A percentile compares a stretch with the other conserved stretches of the same genome.
Evolutionary conservation across 2,113 vertebrate genomes (phyloP).

Genomic region (Bombycilla garrulus): DNA sequence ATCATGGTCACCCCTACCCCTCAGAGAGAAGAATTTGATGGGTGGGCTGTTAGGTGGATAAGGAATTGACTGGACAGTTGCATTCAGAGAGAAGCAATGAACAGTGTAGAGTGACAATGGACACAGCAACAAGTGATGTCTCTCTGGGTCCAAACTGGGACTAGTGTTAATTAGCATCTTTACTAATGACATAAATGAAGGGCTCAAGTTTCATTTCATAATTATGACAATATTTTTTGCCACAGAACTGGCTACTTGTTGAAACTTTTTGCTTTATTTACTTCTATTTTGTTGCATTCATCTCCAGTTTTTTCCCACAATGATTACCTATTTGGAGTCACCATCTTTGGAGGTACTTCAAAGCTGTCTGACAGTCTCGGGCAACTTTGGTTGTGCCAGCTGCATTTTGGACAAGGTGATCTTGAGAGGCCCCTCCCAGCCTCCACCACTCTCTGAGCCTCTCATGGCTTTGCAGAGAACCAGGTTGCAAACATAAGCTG

Average conservation of each 20-base stretch:
- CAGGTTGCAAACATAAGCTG: not conserved
- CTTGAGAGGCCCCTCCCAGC: not conserved
- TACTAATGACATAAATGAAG: not conserved
- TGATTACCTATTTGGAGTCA: not conserved
- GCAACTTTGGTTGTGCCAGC: not conserved
- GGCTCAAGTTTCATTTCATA: not conserved
- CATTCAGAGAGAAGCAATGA: not conserved
- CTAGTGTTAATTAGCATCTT: not conserved
- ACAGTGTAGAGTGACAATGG: fast-evolving
- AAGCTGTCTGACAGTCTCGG: not conserved
- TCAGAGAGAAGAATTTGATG: not conserved
- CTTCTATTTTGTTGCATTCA: not conserved
- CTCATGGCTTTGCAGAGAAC: not conserved
- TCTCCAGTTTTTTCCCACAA: not conserved
- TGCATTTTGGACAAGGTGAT: not conserved
- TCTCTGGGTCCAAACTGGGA: not conserved
- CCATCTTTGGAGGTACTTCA: not conserved
- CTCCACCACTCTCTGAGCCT: not conserved
- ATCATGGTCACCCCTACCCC: fast-evolving
- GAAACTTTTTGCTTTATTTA: not conserved
- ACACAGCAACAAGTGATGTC: not conserved
- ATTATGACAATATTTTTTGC: not conserved
- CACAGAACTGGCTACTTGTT: not conserved
- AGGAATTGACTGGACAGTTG: not conserved
- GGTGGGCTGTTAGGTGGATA: not conserved